Evolutionary conservation across 2,888 invertebrate species (phyloP), one percentile per base, ranked within the genome.

Genomic region (Orchesella flavescens): DNA sequence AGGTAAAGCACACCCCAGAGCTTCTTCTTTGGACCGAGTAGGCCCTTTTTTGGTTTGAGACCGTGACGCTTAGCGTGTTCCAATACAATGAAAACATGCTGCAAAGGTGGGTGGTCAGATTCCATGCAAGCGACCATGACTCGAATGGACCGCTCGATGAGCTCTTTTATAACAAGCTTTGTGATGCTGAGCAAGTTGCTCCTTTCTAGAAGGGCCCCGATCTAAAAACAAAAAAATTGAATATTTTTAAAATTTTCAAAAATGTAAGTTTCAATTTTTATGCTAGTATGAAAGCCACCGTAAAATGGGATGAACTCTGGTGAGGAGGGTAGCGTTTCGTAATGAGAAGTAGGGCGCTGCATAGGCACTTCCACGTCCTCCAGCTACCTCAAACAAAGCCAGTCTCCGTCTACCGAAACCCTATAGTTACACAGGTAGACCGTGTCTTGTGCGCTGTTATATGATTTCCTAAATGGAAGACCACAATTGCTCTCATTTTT

Each of bases 21-120:
- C 90, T 98, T 98, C 90, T 97, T 96, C 90, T 97, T 97, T 59
- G 98, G 97, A 74, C 98, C 97, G 87, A 98, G 93, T 49, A 98
- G 92, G 87, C 98, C 97, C 94, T 96, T 96, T 91, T 96, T 96
- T 46, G 96, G 97, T 90, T 96, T 94, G 86, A 99, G 93, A 69
- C 98, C 98, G 92, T 99, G 98, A 88, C 97, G 93, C 89, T 99
- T 92, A 55, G 98, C 97, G 92, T 98, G 98, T 90, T 99, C 99
- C 88, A 99, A 93, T 59, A 99, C 97, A 89, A 98, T 97, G 91
- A 99, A 98, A 91, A 99, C 98, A 91, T 99, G 98, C 90, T 97
- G 97, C 89, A 99, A 91, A 15, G 98, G 97, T 91, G 97, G 93
- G 90, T 97, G 96, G 91, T 97, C 97, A 65, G 96, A 96, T 91